Evolutionary conservation across 2,113 vertebrate species (phyloP), one percentile per base, ranked within the genome.

Genomic region (Neolamprologus tretocephalus): DNA sequence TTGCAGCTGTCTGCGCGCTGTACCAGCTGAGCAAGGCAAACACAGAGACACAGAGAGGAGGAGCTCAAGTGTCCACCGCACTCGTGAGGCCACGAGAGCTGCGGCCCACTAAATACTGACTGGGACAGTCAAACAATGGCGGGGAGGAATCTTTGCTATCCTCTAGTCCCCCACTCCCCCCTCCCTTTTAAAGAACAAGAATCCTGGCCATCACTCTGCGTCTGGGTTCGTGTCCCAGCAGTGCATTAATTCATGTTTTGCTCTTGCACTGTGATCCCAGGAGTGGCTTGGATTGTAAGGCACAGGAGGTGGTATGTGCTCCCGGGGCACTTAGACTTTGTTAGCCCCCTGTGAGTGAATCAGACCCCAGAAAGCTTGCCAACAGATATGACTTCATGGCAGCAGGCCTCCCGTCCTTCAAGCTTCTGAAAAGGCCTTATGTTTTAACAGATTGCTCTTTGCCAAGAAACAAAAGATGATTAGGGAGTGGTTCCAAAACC

Each of bases 351-450:
- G 23, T 37, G 51, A 79, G 83, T 92, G 89, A 93, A 94, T 94
- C 89, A 87, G 85, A 87, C 63, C 42, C 85, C 9, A 37, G 54
- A 91, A 81, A 54, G 82, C 89, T 55, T 93, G 94, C 95, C 94
- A 96, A 90, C 84, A 95, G 94, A 96, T 95, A 95, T 95, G 94
- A 96, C 94, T 95, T 95, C 90, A 95, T 89, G 89, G 89, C 92
- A 93, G 84, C 92, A 89, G 86, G 82, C 89, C 81, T 85, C 87
- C 89, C 37, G 81, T 91, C 89, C 87, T 88, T 83, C 78, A 79
- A 71, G 93, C 91, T 91, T 87, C 87, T 94, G 89, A 95, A 95
- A 93, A 94, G 94, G 89, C 86, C 91, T 92, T 91, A 92, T 94
- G 92, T 96, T 95, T 93, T 86, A 93, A 88, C 92, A 91, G 87